Evolutionary conservation across 2,888 invertebrate species (phyloP).

Genomic region (Drosophila limbata): DNA sequence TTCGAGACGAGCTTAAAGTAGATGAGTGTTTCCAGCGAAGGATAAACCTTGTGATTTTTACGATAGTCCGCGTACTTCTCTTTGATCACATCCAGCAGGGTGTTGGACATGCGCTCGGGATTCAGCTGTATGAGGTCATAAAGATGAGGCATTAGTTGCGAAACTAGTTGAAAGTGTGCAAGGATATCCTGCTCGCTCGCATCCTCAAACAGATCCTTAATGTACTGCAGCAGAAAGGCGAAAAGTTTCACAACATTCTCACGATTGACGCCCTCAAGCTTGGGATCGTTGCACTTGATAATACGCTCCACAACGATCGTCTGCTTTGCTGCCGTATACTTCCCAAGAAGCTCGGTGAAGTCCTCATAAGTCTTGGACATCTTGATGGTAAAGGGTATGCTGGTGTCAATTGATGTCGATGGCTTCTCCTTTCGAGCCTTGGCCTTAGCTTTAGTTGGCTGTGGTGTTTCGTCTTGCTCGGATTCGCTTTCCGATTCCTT

Average conservation of each 20-base stretch:
- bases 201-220: constrained; percentile 89
- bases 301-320: constrained; percentile 91
- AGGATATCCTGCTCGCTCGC: constrained; percentile 84
- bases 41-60: constrained; percentile 87
- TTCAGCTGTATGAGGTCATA: constrained; percentile 91
- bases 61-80: constrained; percentile 90
- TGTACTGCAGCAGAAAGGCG: constrained; percentile 91
- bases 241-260: constrained; percentile 91
- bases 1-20: constrained; percentile 92
- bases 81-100: constrained; percentile 89
- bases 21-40: constrained; percentile 90
- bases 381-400: constrained; percentile 87
- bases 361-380: constrained; percentile 89
- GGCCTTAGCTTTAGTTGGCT: constrained; percentile 19
- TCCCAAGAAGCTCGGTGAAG: constrained; percentile 88
- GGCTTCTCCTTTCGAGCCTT: constrained; percentile 28
- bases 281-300: constrained; percentile 95
- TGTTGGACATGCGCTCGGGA: constrained; percentile 89
- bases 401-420: constrained; percentile 9
- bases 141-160: constrained; percentile 87
- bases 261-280: constrained; percentile 92
- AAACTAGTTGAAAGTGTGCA: constrained; percentile 87
- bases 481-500: constrained; percentile 84
- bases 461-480: constrained; percentile 71
- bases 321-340: constrained; percentile 89